phyloP scores from a whole-genome alignment of 2,797 vertebrate genomes.

The Podargus strigoides region DNA sequence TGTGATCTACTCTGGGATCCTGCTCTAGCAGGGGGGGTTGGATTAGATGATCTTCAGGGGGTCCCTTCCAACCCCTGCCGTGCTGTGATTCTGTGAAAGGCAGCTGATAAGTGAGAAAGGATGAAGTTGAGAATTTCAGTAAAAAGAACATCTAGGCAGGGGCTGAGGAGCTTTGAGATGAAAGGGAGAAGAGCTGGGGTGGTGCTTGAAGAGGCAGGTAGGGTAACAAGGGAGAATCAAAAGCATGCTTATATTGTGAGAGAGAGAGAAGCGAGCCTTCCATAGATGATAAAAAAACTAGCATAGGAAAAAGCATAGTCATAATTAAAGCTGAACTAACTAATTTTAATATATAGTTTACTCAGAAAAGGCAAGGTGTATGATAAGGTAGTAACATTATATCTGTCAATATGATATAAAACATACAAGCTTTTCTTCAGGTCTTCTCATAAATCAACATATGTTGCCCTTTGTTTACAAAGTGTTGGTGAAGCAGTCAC shows the following conservation, averaged over 20 bases:
- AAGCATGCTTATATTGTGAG: neutral
- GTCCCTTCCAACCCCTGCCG: too few species aligned
- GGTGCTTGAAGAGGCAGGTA: neutral
- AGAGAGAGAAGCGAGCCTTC: neutral
- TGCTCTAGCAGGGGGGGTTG: too few species aligned
- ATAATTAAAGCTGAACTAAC: neutral
- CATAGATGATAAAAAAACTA: accelerated
- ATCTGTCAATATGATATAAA: neutral
- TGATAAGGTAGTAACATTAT: neutral
- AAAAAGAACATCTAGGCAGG: neutral
- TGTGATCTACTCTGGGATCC: too few species aligned
- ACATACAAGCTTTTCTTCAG: neutral
- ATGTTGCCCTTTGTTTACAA: neutral
- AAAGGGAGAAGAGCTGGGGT: neutral
- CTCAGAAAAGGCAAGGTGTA: neutral
- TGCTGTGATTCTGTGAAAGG: too few species aligned
- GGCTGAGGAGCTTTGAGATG: neutral
- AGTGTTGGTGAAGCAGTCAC: neutral
- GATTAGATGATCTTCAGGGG: too few species aligned
- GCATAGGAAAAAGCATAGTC: neutral
- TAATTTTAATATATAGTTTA: neutral
- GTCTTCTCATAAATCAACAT: neutral
- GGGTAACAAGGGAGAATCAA: neutral
- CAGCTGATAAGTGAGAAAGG: neutral
- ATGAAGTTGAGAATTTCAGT: neutral